Percentiles rank a stretch among this genome's conserved stretches.
These are phyloP conservation scores for Vannuccia rotundouncinata DNA, from an alignment of 2,888 invertebrate genomes.

Conservation along the genomic window DNA sequence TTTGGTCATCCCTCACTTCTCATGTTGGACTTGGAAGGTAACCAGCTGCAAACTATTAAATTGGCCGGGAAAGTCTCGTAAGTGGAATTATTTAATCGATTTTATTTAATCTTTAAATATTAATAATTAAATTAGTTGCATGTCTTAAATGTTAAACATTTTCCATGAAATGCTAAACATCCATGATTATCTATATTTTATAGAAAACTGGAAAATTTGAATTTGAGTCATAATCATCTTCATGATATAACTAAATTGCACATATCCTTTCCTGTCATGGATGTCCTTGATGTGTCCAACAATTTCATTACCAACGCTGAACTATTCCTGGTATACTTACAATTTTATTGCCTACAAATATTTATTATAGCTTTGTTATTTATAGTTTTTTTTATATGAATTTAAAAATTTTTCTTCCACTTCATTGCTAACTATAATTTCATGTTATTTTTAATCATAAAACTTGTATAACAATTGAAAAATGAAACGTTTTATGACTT, in stretches of 20 bases:
- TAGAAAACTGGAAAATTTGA: not conserved
- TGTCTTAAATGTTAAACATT: not conserved
- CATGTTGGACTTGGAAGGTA: conserved; percentile 4
- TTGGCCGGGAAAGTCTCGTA: not conserved
- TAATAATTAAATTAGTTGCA: not conserved
- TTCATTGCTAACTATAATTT: no score
- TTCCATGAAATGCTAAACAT: not conserved
- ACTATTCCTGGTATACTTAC: not conserved
- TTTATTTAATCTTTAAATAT: not conserved
- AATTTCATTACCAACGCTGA: not conserved
- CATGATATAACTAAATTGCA: not conserved
- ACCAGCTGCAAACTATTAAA: not conserved
- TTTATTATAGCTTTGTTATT: no score
- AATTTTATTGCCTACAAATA: no score
- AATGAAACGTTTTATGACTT: no score
- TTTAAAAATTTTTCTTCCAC: no score
- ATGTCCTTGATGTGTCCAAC: conserved; percentile 1
- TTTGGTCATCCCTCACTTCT: conserved; percentile 7
- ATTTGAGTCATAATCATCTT: not conserved
- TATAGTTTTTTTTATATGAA: no score
- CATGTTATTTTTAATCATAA: no score
- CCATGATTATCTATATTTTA: not conserved
- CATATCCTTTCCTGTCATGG: not conserved
- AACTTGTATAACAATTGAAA: no score
- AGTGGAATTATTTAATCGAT: no score